Conservation (phyloP, 2,888 invertebrate species). For the Nineta flava region DNA sequence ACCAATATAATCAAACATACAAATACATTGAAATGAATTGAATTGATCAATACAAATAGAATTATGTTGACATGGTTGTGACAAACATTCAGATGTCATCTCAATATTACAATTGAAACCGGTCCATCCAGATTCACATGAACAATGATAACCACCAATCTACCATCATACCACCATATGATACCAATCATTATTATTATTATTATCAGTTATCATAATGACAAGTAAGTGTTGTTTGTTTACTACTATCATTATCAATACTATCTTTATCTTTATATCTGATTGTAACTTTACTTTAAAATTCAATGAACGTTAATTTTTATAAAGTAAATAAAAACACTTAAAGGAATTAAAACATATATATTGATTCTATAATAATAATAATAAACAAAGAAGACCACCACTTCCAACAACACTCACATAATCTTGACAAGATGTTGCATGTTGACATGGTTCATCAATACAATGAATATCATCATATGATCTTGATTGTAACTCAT, state of each 20-base stretch:
- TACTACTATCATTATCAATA: too few relatives aligned
- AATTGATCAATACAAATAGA: conserved; percentile 39
- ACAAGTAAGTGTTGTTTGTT: too few relatives aligned
- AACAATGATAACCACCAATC: conserved; percentile 45
- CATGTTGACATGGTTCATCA: conserved; percentile 43
- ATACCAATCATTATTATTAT: too few relatives aligned
- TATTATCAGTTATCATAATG: too few relatives aligned
- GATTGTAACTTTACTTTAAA: too few relatives aligned
- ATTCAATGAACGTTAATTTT: too few relatives aligned
- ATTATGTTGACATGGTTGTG: conserved; percentile 45
- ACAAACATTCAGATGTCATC: conserved; percentile 36
- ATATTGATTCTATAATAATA: too few relatives aligned
- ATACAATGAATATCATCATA: conserved; percentile 31
- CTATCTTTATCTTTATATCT: too few relatives aligned
- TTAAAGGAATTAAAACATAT: too few relatives aligned
- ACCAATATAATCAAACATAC: conserved; percentile 40
- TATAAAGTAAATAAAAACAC: too few relatives aligned
- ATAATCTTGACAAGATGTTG: conserved; percentile 40
- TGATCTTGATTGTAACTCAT: too few relatives aligned
- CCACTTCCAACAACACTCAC: conserved; percentile 39
- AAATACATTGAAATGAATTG: conserved; percentile 40
- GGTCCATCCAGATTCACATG: conserved; percentile 52
- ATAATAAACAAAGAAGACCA: too few relatives aligned
- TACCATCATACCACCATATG: conserved; percentile 15
- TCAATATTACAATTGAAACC: conserved; percentile 40